Evolutionary conservation across 2,888 invertebrate species (phyloP).

Genomic region (Heliconius hortense): DNA sequence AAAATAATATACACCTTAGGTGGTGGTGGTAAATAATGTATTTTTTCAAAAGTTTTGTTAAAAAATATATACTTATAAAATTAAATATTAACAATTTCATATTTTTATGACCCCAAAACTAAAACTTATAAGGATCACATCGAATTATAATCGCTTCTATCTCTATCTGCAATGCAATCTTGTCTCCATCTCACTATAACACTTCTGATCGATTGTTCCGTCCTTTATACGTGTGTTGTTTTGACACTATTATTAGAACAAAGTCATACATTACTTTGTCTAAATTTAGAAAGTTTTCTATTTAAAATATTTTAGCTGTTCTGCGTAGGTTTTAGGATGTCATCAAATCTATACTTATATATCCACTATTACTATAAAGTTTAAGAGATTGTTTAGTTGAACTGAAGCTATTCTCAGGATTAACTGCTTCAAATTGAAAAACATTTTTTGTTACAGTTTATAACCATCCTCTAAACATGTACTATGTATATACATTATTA

Average conservation of each 20-base stretch:
- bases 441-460: too few species aligned
- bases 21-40: too few species aligned
- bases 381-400: background rate
- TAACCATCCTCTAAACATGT: too few species aligned
- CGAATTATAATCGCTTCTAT: background rate
- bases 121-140: background rate
- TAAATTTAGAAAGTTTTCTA: conserved; percentile 23
- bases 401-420: too few species aligned
- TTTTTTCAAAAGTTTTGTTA: too few species aligned
- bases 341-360: background rate
- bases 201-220: conserved; percentile 13
- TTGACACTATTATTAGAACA: conserved; percentile 25
- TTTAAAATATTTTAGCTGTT: conserved; percentile 6
- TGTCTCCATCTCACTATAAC: background rate
- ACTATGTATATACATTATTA: too few species aligned
- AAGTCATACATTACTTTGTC: conserved; percentile 15
- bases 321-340: conserved; percentile 7
- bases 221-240: background rate
- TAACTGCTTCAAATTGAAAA: too few species aligned
- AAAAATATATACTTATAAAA: too few species aligned
- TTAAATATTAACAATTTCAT: too few species aligned
- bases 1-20: too few species aligned
- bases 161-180: background rate
- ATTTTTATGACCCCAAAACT: too few species aligned
- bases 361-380: background rate